Percentiles rank a stretch among this genome's conserved stretches.
Conservation (phyloP, 2,888 invertebrate species). For the Protula sp. region DNA sequence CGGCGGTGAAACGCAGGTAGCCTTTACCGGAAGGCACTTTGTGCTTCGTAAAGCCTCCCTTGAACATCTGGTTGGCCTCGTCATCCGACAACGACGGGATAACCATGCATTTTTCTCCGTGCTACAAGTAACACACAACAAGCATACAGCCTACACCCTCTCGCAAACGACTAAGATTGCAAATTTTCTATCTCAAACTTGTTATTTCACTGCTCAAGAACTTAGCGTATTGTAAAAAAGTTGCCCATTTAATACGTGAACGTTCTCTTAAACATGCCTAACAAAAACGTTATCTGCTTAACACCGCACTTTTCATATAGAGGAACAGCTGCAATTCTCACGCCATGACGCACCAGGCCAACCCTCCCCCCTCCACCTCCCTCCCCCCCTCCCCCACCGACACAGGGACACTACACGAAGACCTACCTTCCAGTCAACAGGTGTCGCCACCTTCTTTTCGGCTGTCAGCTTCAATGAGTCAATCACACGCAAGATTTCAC, state of each 20-base stretch:
- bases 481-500: constrained; percentile 86
- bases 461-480: constrained; percentile 89
- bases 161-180: not conserved
- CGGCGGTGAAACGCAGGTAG: constrained; percentile 63
- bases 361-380: no score
- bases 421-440: constrained; percentile 83
- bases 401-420: no score
- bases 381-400: no score
- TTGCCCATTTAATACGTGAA: no score
- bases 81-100: constrained; percentile 71
- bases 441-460: constrained; percentile 65
- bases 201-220: not conserved
- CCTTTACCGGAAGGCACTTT: constrained; percentile 76
- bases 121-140: constrained; percentile 55
- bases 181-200: not conserved
- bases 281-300: no score
- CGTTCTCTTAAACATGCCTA: no score
- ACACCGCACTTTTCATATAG: no score
- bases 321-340: no score
- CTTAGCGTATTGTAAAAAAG: not conserved
- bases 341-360: no score
- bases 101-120: constrained; percentile 84
- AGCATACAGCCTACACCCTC: no score
- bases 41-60: constrained; percentile 60
- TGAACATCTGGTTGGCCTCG: constrained; percentile 68